Base-by-base conservation (phyloP, 2,113 vertebrate genomes). In the Tenebrosternarchus preto region DNA sequence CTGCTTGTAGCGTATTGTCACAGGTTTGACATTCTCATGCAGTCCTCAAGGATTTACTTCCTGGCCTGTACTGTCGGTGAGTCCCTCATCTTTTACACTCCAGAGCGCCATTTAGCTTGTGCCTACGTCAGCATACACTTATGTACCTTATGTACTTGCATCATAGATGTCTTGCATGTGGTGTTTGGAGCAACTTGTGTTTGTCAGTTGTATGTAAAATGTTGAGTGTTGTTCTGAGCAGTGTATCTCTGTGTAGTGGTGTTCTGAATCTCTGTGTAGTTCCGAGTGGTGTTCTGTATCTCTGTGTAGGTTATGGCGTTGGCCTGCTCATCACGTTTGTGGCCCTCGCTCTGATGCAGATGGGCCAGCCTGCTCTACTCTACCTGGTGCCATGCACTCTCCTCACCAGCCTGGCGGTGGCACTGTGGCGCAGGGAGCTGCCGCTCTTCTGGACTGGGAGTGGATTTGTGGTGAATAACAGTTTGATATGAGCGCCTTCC, bases 381-480 rank as follows among this genome's bases (percentile, higher is more conserved):
- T 99, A 99, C 92, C 88, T 99, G 88, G 97, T 99, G 87, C 97
- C 97, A 86, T 99, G 96, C 81, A 97, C 95, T 17, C 93, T 99
- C n/a, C 88, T 96, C 88, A 95, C 94, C 39, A 96, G 96, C 91
- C 93, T 96, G 2, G 72, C 84, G 0, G 92, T 99, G 86, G 98
- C 97, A 2, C 93, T 98, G 74, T 96, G 95, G 93, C 96, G 97
- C 86, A 93, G 85, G 88, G 97, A 99, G 87, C 88, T 99, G 73
- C 89, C 90, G 53, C 91, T 94, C 91, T 99, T 98, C 95, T 99
- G 98, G 97, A 98, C 93, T 4, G 97, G 97, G 91, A 97, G 95
- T 91, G 95, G 95, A 93, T 97, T 98, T 96, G 96, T 92, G 96
- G 97, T 99, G 96, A 98, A 97, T 98, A 98, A 95, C 96, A 91